A percentile compares a stretch with the other conserved stretches of the same genome.
Conservation (phyloP, 2,797 vertebrate species). For the Sebastes kiyomatsui region DNA sequence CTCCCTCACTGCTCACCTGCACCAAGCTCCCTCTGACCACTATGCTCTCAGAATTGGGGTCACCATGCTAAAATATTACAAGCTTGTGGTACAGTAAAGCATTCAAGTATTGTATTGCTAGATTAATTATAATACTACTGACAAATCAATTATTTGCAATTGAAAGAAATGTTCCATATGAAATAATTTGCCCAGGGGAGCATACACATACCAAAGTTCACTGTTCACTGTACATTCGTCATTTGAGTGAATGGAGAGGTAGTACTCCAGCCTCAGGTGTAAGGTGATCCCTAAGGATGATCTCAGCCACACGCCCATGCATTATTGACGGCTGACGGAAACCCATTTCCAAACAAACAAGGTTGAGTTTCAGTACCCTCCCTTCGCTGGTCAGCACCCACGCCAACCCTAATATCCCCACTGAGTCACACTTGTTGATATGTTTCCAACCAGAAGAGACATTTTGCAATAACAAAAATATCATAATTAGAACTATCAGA, state of each 20-base stretch:
- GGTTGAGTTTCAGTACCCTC: constrained; percentile 48
- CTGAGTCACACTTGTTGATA: background rate
- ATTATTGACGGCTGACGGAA: constrained; percentile 70
- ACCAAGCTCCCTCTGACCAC: background rate
- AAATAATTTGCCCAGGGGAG: background rate
- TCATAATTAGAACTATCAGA: background rate
- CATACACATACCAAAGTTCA: background rate
- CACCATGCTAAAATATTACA: background rate
- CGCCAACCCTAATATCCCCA: background rate
- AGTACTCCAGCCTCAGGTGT: constrained; percentile 39
- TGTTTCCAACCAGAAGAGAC: background rate
- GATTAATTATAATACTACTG: background rate
- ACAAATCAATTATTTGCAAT: no score
- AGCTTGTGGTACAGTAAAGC: background rate
- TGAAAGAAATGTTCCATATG: background rate
- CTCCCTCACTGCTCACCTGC: background rate
- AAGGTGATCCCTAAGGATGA: constrained; percentile 55
- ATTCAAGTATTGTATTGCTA: background rate
- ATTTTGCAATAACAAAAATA: background rate
- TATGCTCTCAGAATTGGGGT: background rate
- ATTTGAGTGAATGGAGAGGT: constrained; percentile 48
- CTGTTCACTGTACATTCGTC: constrained; percentile 4
- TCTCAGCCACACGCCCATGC: constrained; percentile 63
- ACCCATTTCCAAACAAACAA: constrained; percentile 58
- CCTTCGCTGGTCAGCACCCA: background rate